Conservation (phyloP, 2,888 invertebrate species). For the Diarsia brunnea region DNA sequence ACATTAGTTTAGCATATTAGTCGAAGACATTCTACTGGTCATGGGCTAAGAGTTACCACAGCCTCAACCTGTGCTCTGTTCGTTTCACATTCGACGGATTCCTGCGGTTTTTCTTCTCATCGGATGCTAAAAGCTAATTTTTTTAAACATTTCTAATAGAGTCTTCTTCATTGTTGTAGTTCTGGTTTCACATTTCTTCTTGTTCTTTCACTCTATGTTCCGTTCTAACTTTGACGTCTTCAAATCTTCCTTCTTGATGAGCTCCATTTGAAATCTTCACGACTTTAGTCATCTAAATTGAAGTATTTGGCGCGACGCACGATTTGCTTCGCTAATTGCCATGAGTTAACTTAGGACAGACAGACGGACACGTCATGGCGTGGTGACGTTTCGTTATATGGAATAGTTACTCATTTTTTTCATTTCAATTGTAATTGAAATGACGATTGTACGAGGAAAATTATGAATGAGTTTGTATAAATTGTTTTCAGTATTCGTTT, state of each 20-base stretch:
- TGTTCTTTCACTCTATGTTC: neutral
- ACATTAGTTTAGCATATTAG: neutral
- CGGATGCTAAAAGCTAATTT: neutral
- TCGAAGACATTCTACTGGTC: neutral
- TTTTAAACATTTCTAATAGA: neutral
- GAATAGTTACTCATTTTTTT: constrained; percentile 49
- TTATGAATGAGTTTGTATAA: constrained; percentile 24
- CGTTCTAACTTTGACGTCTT: neutral
- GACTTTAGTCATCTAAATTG: constrained; percentile 44
- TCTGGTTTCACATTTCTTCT: neutral
- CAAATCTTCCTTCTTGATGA: neutral
- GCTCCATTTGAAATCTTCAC: constrained; percentile 14
- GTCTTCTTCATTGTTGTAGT: neutral
- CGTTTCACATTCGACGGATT: neutral
- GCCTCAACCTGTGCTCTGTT: neutral
- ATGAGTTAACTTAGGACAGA: constrained; percentile 56
- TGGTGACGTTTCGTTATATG: constrained; percentile 33
- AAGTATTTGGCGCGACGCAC: constrained; percentile 54
- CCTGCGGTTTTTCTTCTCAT: neutral
- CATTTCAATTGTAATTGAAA: constrained; percentile 29
- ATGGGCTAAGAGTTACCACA: neutral
- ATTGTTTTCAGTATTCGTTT: neutral
- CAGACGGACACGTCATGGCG: constrained; percentile 49
- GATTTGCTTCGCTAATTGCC: constrained; percentile 70
- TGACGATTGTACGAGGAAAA: constrained; percentile 34